Conservation (phyloP, 2,113 vertebrate species). For the Platanista minor region DNA sequence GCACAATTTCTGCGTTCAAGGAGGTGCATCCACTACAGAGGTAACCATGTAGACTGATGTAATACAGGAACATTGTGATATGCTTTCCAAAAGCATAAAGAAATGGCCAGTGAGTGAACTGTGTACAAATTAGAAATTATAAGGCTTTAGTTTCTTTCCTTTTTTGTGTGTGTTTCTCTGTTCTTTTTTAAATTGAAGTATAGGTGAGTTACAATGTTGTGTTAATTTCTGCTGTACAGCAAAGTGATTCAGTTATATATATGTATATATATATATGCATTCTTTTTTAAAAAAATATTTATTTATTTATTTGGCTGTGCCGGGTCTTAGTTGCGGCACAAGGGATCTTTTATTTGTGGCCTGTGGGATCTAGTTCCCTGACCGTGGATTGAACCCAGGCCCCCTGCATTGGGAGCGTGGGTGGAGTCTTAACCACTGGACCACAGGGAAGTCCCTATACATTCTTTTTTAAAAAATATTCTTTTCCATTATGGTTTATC, state of each 20-base stretch:
- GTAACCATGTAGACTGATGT: not conserved
- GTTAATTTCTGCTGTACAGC: not conserved
- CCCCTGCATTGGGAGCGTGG: too few relatives aligned
- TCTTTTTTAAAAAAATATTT: not conserved
- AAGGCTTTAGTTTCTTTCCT: not conserved
- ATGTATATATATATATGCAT: fast-evolving
- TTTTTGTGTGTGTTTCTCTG: not conserved
- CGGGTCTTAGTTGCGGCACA: too few relatives aligned
- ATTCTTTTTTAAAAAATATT: not conserved
- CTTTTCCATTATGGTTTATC: not conserved
- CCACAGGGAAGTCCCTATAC: not conserved
- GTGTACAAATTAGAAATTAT: not conserved
- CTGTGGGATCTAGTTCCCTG: too few relatives aligned
- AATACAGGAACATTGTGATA: fast-evolving
- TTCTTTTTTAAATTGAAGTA: not conserved
- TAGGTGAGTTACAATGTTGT: not conserved
- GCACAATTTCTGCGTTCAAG: not conserved
- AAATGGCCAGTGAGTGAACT: not conserved
- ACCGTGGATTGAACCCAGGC: too few relatives aligned
- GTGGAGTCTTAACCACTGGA: too few relatives aligned
- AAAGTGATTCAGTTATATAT: not conserved
- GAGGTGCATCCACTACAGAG: not conserved
- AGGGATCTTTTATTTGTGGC: too few relatives aligned
- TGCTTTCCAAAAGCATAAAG: not conserved
- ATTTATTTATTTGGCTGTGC: too few relatives aligned